Conservation (phyloP, 1,140 invertebrate genomes). For the Brachionus plicatilis region DNA sequence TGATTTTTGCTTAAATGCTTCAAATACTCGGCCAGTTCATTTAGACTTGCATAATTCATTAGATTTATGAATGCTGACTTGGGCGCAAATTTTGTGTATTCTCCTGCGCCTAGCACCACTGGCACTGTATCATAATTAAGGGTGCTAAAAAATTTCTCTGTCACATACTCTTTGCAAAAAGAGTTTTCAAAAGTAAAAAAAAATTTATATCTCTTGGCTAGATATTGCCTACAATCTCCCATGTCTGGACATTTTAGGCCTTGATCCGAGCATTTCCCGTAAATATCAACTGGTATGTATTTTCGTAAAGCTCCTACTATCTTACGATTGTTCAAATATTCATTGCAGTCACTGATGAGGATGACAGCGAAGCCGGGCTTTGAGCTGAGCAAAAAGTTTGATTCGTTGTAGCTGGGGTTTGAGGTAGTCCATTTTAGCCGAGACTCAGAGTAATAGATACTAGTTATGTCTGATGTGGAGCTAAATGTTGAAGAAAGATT, state of each 20-base stretch:
- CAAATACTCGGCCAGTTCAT: conserved; percentile 42
- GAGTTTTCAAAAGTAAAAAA: conserved; percentile 32
- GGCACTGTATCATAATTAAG: conserved; percentile 28
- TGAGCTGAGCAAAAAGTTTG: background rate
- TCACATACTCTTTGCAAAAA: conserved; percentile 20
- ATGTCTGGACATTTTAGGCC: background rate
- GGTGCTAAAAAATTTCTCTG: conserved; percentile 42
- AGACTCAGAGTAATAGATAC: background rate
- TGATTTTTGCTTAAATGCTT: conserved; percentile 30
- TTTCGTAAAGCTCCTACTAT: conserved; percentile 42
- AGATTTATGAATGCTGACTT: conserved; percentile 35
- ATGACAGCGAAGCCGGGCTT: conserved; percentile 13
- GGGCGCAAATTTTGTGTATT: conserved; percentile 5
- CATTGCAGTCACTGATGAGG: conserved; percentile 41
- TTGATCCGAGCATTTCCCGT: conserved; percentile 46
- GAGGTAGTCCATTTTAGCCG: background rate
- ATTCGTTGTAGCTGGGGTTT: conserved; percentile 1
- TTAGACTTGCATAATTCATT: conserved; percentile 38
- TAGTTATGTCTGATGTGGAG: conserved; percentile 44
- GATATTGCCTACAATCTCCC: background rate
- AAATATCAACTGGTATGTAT: conserved; percentile 48
- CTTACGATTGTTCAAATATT: conserved; percentile 20
- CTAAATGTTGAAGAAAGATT: conserved; percentile 46
- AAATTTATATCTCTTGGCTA: conserved; percentile 7
- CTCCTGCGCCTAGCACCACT: conserved; percentile 8